Conservation (phyloP, 2,113 vertebrate species). For the Oreotrochilus melanogaster region DNA sequence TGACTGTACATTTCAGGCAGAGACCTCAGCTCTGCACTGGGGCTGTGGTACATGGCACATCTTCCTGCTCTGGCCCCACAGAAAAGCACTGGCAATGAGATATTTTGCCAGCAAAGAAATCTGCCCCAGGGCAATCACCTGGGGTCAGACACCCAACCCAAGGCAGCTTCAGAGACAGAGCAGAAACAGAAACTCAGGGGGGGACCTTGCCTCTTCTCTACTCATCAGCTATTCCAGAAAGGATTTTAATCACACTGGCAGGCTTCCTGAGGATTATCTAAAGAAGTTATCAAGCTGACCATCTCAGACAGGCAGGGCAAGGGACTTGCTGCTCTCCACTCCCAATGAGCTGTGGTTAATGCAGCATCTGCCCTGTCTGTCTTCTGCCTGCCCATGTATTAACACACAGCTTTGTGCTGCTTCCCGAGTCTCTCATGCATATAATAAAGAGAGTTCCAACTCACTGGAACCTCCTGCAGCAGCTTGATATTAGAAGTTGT, state of each 20-base stretch:
- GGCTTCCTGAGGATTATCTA: conserved; percentile 8
- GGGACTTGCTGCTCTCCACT: conserved; percentile 39
- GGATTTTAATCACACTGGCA: not conserved
- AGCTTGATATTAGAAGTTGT: conserved; percentile 33
- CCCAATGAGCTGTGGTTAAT: conserved; percentile 58
- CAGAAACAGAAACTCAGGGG: not conserved
- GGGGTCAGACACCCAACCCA: not conserved
- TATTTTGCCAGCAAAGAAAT: not conserved
- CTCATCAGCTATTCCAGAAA: not conserved
- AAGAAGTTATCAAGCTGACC: conserved; percentile 46
- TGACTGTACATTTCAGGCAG: not conserved
- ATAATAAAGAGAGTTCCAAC: conserved; percentile 59
- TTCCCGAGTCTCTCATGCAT: conserved; percentile 39
- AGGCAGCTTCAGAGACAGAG: not conserved
- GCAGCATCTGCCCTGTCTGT: conserved; percentile 62
- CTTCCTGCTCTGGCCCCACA: not conserved
- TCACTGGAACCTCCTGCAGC: conserved; percentile 65
- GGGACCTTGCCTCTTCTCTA: not conserved
- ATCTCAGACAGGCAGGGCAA: conserved; percentile 9
- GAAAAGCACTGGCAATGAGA: not conserved
- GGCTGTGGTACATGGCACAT: not conserved
- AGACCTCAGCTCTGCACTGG: not conserved
- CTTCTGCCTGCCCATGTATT: conserved; percentile 63
- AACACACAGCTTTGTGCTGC: conserved; percentile 25
- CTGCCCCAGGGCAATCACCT: not conserved